phyloP scores from a whole-genome alignment of 1,140 invertebrate genomes.

The Drosophila micromelanica region DNA sequence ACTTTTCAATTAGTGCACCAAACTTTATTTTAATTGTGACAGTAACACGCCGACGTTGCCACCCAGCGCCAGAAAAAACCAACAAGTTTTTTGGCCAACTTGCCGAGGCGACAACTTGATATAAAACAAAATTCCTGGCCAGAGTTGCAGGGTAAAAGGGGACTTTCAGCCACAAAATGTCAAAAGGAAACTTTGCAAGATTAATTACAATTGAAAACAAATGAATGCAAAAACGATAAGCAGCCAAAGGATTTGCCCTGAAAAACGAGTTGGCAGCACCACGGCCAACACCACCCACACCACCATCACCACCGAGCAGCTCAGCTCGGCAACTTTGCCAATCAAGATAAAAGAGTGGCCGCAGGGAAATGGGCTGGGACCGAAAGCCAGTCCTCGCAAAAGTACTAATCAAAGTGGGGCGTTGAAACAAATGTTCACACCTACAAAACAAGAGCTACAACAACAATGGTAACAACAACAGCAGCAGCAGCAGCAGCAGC shows the following conservation, averaged over 20 bases:
- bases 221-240: conserved; percentile 83
- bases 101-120: conserved; percentile 41
- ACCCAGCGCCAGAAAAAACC: conserved; percentile 32
- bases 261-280: conserved; percentile 16
- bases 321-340: conserved; percentile 67
- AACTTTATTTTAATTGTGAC: conserved; percentile 82
- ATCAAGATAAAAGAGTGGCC: conserved; percentile 58
- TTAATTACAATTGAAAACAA: conserved; percentile 83
- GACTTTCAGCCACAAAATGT: conserved; percentile 71
- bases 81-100: conserved; percentile 50
- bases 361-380: conserved; percentile 14
- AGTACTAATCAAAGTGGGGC: conserved; percentile 46
- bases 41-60: conserved; percentile 69
- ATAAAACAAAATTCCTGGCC: conserved; percentile 55
- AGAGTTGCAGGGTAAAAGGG: conserved; percentile 16
- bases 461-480: conserved; percentile 16
- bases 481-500: conserved; percentile 39
- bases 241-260: conserved; percentile 71
- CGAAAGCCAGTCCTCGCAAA: not conserved
- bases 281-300: too few relatives aligned
- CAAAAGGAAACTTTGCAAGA: conserved; percentile 79
- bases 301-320: conserved; percentile 8
- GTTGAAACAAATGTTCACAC: conserved; percentile 77
- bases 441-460: conserved; percentile 48
- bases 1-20: conserved; percentile 77